phyloP scores from a whole-genome alignment of 2,797 vertebrate species.

The Melanotaenia nigrans region DNA sequence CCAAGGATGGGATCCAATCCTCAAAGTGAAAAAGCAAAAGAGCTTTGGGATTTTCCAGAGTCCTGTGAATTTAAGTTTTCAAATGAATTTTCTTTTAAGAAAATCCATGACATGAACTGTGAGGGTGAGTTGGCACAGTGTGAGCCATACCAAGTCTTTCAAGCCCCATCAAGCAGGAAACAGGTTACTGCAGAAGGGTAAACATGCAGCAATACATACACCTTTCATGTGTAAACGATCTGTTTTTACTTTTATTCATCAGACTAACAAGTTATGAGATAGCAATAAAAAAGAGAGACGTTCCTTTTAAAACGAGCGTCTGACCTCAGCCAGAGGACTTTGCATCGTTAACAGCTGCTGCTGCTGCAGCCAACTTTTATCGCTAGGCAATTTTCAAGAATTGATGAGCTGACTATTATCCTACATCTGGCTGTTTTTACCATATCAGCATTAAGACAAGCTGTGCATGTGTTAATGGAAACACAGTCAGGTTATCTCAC shows the following conservation, averaged over 20 bases:
- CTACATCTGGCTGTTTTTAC: not conserved
- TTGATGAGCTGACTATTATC: not conserved
- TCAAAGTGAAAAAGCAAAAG: not conserved
- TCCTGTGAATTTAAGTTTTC: not conserved
- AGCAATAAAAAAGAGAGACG: not conserved
- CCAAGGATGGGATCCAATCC: not conserved
- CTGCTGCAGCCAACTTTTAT: slow-evolving; percentile 8
- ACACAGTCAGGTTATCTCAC: not conserved
- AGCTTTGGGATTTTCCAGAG: not conserved
- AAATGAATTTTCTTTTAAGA: no score
- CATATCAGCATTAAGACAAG: not conserved
- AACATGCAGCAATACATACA: slow-evolving; percentile 10
- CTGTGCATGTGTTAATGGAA: not conserved
- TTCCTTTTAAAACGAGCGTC: not conserved
- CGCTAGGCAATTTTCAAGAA: not conserved
- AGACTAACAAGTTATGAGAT: not conserved
- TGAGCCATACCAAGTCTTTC: slow-evolving; percentile 3
- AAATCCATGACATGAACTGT: not conserved
- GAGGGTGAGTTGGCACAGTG: not conserved
- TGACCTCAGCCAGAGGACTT: not conserved
- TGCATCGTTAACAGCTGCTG: not conserved
- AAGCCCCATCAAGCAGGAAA: slow-evolving; percentile 7
- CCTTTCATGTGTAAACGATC: slow-evolving; percentile 4
- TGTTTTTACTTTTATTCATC: not conserved
- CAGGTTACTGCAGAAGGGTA: not conserved